Percentiles rank a stretch among this genome's conserved stretches.
Conservation (phyloP, 2,113 vertebrate species). For the Calyptomena viridis region DNA sequence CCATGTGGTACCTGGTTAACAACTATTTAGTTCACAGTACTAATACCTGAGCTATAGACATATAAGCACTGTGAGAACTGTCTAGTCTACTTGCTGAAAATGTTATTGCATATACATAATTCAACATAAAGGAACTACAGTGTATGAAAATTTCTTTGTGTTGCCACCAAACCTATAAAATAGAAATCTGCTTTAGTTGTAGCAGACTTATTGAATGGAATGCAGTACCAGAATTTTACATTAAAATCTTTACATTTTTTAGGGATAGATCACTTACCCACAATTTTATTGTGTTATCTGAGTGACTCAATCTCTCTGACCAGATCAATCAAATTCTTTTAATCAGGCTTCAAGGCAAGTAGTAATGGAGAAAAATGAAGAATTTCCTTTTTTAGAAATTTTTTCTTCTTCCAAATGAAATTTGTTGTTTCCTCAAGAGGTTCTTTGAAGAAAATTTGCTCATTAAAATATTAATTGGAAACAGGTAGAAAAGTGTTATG, state of each 20-base stretch:
- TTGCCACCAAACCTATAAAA: not conserved
- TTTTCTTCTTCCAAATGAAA: not conserved
- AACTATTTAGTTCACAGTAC: not conserved
- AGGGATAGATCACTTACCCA: not conserved
- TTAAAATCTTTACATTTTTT: not conserved
- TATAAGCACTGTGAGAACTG: not conserved
- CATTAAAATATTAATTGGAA: conserved; percentile 26
- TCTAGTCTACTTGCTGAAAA: not conserved
- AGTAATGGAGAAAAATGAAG: not conserved
- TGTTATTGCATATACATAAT: not conserved
- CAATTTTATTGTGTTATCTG: not conserved
- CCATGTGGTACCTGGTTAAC: not conserved
- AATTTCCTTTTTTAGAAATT: not conserved
- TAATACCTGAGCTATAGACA: no score
- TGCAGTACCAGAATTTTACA: not conserved
- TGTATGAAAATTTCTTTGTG: not conserved
- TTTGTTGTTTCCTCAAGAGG: not conserved
- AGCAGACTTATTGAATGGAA: not conserved
- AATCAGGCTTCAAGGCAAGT: not conserved
- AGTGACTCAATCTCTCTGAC: not conserved
- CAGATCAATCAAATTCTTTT: not conserved
- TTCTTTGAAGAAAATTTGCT: not conserved
- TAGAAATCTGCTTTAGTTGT: not conserved
- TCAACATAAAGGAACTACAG: not conserved
- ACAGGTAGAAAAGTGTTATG: not conserved